Evolutionary conservation across 2,113 vertebrate genomes (phyloP).

Genomic region (Tetraodon nigroviridis): DNA sequence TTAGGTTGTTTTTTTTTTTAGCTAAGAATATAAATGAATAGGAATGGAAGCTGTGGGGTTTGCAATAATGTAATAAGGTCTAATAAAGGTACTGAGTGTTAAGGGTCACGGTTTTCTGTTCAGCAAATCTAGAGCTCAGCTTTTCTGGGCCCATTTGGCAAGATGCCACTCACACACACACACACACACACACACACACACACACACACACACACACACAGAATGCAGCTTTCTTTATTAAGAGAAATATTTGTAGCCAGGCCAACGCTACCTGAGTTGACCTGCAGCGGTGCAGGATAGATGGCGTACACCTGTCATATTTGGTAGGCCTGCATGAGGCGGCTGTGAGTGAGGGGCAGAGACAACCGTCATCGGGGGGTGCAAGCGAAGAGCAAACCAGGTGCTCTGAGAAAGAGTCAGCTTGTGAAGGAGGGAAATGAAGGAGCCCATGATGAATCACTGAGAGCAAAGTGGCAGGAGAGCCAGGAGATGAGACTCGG

Average conservation of each 20-base stretch:
- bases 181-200: background rate
- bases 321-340: constrained; percentile 50
- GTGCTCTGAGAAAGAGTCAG: constrained; percentile 20
- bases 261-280: constrained; percentile 57
- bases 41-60: constrained; percentile 37
- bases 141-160: constrained; percentile 48
- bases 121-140: constrained; percentile 38
- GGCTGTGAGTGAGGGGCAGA: constrained; percentile 44
- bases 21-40: background rate
- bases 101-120: constrained; percentile 53
- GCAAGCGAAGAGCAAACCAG: constrained; percentile 29
- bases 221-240: background rate
- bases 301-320: constrained; percentile 68
- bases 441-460: constrained; percentile 43
- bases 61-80: constrained; percentile 52
- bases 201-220: constrained; percentile 2
- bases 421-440: constrained; percentile 32
- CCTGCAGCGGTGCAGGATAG: constrained; percentile 55
- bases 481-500: constrained; percentile 41
- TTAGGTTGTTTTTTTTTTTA: background rate
- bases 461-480: constrained; percentile 47
- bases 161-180: constrained; percentile 19
- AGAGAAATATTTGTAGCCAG: constrained; percentile 18
- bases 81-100: constrained; percentile 36
- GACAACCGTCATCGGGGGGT: constrained; percentile 50